Evolutionary conservation across 53 echinoderm and acorn worm species (phyloP), one percentile per base, ranked within the genome.

Genomic region (Pentamera pediparva): DNA sequence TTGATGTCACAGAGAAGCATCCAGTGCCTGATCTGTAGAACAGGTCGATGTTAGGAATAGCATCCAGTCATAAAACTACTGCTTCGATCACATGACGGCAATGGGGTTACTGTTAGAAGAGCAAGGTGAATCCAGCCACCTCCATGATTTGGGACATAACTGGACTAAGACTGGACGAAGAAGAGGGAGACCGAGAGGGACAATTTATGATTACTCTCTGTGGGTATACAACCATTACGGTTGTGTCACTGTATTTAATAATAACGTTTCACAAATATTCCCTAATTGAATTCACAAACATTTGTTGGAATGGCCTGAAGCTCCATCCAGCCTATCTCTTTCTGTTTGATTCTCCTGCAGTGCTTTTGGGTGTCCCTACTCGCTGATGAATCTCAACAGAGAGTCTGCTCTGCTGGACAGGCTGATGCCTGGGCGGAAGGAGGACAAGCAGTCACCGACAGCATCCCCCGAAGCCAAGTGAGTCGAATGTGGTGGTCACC

Each of bases 351-450:
- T 43, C 37, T 18, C 30, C 20, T 76, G 17, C 83, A 96, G 96
- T 86, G 85, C 96, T 31, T 96, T 96, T 75, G 96, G 96, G 12
- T 96, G 96, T 62, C 96, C 96, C 6, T 96, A 96, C 59, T 96
- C 96, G 29, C 78, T 84, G 64, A 69, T 85, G 75, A 96, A 96
- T 33, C 85, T 96, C 62, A 85, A 88, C 84, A 91, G 91, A 78
- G 96, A 96, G 61, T 75, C 78, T 5, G 61, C 86, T 53, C 83
- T 96, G 25, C 78, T 85, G 6, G 96, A 96, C 60, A 54, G 96
- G 40, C 85, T 96, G 9, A 83, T 75, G 20, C 56, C 78, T 35
- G 86, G 79, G 35, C 62, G 75, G 13, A 72, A 78, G 57, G 85
- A 78, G 34, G 85, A 79, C 26, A 88, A 92, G 74, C 84, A 83